These are phyloP conservation scores for Mycalesis mineus DNA, from an alignment of 2,888 invertebrate genomes.

Conservation along the genomic window DNA sequence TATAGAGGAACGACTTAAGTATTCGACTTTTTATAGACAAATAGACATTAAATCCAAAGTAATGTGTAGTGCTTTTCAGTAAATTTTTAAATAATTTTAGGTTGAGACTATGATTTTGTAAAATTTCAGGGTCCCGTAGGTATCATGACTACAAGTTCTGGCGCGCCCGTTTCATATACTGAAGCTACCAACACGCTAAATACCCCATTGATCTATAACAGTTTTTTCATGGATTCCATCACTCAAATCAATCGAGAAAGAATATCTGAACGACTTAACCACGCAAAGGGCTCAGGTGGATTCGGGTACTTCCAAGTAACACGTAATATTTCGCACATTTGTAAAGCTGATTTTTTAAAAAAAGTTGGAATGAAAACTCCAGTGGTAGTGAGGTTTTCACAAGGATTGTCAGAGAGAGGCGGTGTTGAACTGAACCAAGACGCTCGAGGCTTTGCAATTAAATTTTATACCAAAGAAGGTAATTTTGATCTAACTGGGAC, in stretches of 20 bases:
- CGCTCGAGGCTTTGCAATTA: too few relatives aligned
- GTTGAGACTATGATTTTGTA: too few relatives aligned
- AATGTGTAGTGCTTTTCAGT: too few relatives aligned
- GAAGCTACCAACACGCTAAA: conserved; percentile 87
- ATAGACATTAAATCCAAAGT: too few relatives aligned
- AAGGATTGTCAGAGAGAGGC: conserved; percentile 88
- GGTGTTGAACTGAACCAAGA: too few relatives aligned
- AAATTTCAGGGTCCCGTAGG: conserved; percentile 68
- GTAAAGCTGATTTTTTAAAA: conserved; percentile 85
- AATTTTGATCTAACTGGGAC: too few relatives aligned
- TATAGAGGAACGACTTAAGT: too few relatives aligned
- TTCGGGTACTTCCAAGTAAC: conserved; percentile 91
- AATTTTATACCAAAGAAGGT: too few relatives aligned
- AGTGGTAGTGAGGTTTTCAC: conserved; percentile 85
- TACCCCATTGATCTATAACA: conserved; percentile 86
- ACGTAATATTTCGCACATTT: conserved; percentile 85
- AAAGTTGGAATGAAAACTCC: conserved; percentile 86
- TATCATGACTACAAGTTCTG: conserved; percentile 84
- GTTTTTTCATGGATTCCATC: conserved; percentile 84
- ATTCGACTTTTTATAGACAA: too few relatives aligned
- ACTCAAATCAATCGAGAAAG: conserved; percentile 90
- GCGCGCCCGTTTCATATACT: conserved; percentile 86
- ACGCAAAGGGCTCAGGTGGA: conserved; percentile 94
- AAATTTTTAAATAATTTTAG: too few relatives aligned
- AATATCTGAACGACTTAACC: conserved; percentile 94